A percentile compares a stretch with the other conserved stretches of the same genome.
Conservation (phyloP, 2,888 invertebrate genomes). For the Ectobius pallidus region DNA sequence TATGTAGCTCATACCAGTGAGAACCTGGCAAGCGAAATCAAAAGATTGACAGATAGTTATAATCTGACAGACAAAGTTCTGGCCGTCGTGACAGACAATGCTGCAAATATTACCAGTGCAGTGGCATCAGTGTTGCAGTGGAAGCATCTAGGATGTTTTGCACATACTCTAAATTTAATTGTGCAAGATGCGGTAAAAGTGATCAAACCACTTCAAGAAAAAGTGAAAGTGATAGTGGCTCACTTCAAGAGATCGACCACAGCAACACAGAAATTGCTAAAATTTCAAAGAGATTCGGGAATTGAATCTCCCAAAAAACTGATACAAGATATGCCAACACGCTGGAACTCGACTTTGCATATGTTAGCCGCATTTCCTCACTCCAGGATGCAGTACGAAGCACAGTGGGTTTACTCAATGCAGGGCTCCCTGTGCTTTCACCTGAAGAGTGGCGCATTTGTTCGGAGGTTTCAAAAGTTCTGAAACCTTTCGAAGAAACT, state of each 20-base stretch:
- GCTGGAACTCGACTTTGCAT: conserved; percentile 45
- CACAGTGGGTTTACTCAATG: background rate
- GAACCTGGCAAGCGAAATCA: conserved; percentile 39
- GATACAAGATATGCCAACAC: conserved; percentile 44
- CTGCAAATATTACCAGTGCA: conserved; percentile 46
- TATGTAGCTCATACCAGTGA: background rate
- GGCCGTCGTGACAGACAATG: conserved; percentile 48
- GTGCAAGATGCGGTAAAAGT: conserved; percentile 36
- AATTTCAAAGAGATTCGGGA: conserved; percentile 33
- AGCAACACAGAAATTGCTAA: conserved; percentile 28
- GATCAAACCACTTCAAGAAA: background rate
- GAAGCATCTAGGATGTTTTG: conserved; percentile 48
- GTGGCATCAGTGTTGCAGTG: conserved; percentile 38
- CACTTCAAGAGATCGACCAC: too few species aligned
- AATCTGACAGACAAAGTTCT: conserved; percentile 39
- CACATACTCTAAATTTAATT: conserved; percentile 45
- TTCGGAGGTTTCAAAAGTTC: background rate
- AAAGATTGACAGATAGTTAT: conserved; percentile 33
- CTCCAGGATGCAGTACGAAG: too few species aligned
- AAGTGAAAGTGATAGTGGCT: background rate
- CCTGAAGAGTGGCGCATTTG: background rate
- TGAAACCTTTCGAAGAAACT: background rate
- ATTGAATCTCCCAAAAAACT: conserved; percentile 42
- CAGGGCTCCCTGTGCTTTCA: background rate
- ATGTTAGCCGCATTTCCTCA: too few species aligned